Percentiles rank a stretch among this genome's conserved stretches.
Conservation (phyloP, 2,888 invertebrate genomes). For the Neoaliturus tenellus region DNA sequence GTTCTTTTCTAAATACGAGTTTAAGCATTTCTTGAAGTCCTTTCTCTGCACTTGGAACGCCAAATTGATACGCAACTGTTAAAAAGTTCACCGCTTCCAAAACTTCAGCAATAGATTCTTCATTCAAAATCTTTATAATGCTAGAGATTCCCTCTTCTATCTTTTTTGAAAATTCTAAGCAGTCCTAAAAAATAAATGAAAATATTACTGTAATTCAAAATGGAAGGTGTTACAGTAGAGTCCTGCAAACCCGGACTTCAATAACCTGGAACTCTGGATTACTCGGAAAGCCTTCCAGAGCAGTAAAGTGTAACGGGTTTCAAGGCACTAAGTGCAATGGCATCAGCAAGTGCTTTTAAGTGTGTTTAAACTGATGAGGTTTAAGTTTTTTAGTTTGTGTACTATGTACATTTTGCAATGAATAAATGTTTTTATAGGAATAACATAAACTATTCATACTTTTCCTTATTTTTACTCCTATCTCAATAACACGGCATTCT, state of each 20-base stretch:
- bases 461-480: not conserved
- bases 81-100: conserved; percentile 94
- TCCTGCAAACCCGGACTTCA: too few relatives aligned
- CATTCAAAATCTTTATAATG: conserved; percentile 84
- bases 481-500: too few relatives aligned
- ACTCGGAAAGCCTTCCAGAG: too few relatives aligned
- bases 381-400: too few relatives aligned
- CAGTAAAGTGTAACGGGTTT: too few relatives aligned
- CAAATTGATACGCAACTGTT: conserved; percentile 86
- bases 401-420: conserved; percentile 48
- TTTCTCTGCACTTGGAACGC: conserved; percentile 81
- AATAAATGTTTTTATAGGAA: not conserved
- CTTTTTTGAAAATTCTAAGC: conserved; percentile 73
- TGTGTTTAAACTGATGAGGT: not conserved
- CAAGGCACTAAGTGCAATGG: too few relatives aligned
- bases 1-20: conserved; percentile 88
- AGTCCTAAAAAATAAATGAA: conserved; percentile 75
- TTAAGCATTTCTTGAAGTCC: conserved; percentile 87
- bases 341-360: not conserved
- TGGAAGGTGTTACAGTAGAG: too few relatives aligned
- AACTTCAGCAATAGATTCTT: conserved; percentile 86
- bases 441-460: not conserved
- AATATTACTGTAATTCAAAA: too few relatives aligned
- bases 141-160: conserved; percentile 77
- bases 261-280: too few relatives aligned